These are phyloP conservation scores for Seriola dumerili DNA, from an alignment of 2,113 vertebrate species.

Conservation along the genomic window DNA sequence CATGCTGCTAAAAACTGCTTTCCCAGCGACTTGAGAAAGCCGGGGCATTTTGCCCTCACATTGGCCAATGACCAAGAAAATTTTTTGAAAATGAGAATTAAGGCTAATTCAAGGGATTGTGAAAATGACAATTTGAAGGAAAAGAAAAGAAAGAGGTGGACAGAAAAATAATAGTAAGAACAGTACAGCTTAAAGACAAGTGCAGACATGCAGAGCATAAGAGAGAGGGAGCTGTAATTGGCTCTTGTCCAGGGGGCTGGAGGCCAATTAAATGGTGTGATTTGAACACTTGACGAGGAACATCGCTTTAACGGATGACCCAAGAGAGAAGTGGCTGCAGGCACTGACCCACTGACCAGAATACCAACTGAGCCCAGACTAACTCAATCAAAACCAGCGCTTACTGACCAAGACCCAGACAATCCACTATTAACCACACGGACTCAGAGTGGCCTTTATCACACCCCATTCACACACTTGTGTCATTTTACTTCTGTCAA, in stretches of 20 bases:
- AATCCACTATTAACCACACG: slow-evolving; percentile 4
- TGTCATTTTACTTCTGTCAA: slow-evolving; percentile 19
- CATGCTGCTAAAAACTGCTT: slow-evolving; percentile 33
- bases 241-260: slow-evolving; percentile 60
- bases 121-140: background rate
- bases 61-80: slow-evolving; percentile 7
- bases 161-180: background rate
- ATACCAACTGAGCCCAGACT: slow-evolving; percentile 56
- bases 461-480: slow-evolving; percentile 19
- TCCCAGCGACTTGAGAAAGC: background rate
- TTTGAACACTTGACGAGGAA: slow-evolving; percentile 70
- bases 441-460: background rate
- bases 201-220: slow-evolving; percentile 9
- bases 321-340: slow-evolving; percentile 54
- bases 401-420: slow-evolving; percentile 25
- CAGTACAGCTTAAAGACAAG: slow-evolving; percentile 14
- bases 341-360: slow-evolving; percentile 70
- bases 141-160: background rate
- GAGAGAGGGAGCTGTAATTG: slow-evolving; percentile 51
- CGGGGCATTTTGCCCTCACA: background rate
- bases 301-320: slow-evolving; percentile 63
- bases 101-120: background rate
- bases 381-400: slow-evolving; percentile 51
- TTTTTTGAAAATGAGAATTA: slow-evolving; percentile 3
- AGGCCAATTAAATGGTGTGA: slow-evolving; percentile 70